Percentiles rank a stretch among this genome's conserved stretches.
Evolutionary conservation across 2,888 invertebrate genomes (phyloP).

Genomic region (Drosophila atripex): DNA sequence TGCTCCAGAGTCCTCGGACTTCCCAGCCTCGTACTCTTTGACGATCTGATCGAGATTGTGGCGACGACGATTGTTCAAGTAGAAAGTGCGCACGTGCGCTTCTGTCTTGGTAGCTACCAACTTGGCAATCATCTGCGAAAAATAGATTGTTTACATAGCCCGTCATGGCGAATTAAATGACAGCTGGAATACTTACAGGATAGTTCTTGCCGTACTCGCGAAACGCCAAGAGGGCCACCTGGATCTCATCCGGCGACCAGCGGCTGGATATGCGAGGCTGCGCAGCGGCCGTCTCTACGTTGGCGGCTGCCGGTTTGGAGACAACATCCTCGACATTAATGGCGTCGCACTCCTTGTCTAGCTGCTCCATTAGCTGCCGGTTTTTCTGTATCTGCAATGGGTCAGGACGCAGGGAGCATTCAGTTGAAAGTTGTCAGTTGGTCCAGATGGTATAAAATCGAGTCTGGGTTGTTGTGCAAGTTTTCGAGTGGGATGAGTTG

Average conservation of each 20-base stretch:
- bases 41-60: slow-evolving; percentile 94
- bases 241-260: slow-evolving; percentile 96
- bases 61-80: slow-evolving; percentile 94
- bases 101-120: slow-evolving; percentile 97
- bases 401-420: slow-evolving; percentile 45
- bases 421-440: slow-evolving; percentile 66
- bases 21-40: slow-evolving; percentile 90
- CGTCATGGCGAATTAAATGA: no score
- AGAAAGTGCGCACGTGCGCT: slow-evolving; percentile 95
- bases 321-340: slow-evolving; percentile 47
- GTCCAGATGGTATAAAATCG: slow-evolving; percentile 36
- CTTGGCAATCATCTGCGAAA: slow-evolving; percentile 93
- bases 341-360: slow-evolving; percentile 65
- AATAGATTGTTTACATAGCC: background rate
- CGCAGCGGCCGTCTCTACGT: slow-evolving; percentile 85
- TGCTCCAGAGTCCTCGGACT: slow-evolving; percentile 46
- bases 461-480: background rate
- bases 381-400: slow-evolving; percentile 93
- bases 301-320: slow-evolving; percentile 85
- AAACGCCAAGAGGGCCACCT: slow-evolving; percentile 95
- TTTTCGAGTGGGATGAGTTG: slow-evolving; percentile 3
- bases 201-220: slow-evolving; percentile 93
- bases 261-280: slow-evolving; percentile 91
- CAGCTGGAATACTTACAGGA: slow-evolving; percentile 86
- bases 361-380: slow-evolving; percentile 91